Conservation (phyloP, 2,888 invertebrate species). For the Druceiella hillmani region DNA sequence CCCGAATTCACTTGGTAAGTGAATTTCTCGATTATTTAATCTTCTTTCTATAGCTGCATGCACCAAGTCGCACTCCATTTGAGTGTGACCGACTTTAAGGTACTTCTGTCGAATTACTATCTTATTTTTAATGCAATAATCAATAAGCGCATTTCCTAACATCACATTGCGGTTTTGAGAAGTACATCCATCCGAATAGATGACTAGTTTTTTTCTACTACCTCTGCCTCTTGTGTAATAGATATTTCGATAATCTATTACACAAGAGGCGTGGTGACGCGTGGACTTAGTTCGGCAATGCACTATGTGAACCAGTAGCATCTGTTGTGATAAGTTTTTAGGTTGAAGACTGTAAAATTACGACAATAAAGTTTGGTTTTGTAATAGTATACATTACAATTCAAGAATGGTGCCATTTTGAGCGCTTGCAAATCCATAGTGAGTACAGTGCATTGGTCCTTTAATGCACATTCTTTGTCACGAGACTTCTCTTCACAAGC, state of each 20-base stretch:
- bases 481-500: slow-evolving; percentile 4
- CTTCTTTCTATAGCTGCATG: slow-evolving; percentile 29
- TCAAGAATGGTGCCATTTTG: slow-evolving; percentile 4
- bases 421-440: slow-evolving; percentile 4
- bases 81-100: slow-evolving; percentile 30
- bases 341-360: too few relatives aligned
- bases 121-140: slow-evolving; percentile 16
- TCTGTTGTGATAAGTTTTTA: too few relatives aligned
- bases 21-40: slow-evolving; percentile 24
- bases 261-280: slow-evolving; percentile 20
- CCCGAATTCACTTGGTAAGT: slow-evolving; percentile 26
- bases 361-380: slow-evolving; percentile 5
- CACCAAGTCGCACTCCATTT: slow-evolving; percentile 31
- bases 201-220: slow-evolving; percentile 7
- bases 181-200: slow-evolving; percentile 22
- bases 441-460: slow-evolving; percentile 3
- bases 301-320: slow-evolving; percentile 22
- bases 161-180: slow-evolving; percentile 22
- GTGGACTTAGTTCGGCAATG: slow-evolving; percentile 17
- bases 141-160: slow-evolving; percentile 18
- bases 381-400: slow-evolving; percentile 6
- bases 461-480: slow-evolving; percentile 6
- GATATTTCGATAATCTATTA: slow-evolving; percentile 20
- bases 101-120: slow-evolving; percentile 26
- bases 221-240: too few relatives aligned